Percentiles rank a stretch among this genome's conserved stretches.
These are phyloP conservation scores for Muscicapa striata DNA, from an alignment of 2,797 vertebrate species.

Conservation along the genomic window DNA sequence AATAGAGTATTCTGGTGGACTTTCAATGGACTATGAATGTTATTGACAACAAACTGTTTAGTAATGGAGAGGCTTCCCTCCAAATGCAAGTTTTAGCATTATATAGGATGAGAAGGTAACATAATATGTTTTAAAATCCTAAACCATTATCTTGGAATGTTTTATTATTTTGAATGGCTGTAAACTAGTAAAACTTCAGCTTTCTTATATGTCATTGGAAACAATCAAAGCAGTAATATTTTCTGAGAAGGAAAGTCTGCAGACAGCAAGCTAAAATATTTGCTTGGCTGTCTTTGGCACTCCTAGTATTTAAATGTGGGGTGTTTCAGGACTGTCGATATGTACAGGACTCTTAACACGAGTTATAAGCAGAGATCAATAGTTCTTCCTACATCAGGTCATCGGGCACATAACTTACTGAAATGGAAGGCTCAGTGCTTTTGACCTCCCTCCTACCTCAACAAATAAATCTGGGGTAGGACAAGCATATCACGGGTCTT, in stretches of 20 bases:
- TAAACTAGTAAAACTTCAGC: not conserved
- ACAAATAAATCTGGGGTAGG: constrained; percentile 17
- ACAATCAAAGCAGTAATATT: not conserved
- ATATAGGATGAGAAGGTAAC: not conserved
- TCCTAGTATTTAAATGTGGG: not conserved
- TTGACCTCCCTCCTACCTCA: constrained; percentile 26
- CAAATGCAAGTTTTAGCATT: not conserved
- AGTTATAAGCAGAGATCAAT: constrained; percentile 47
- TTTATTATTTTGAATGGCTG: not conserved
- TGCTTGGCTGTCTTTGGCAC: not conserved
- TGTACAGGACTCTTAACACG: not conserved
- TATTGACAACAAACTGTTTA: not conserved
- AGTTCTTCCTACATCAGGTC: constrained; percentile 30
- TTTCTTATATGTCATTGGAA: not conserved
- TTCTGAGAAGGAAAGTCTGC: not conserved
- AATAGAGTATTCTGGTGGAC: not conserved
- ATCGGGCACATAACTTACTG: constrained; percentile 27
- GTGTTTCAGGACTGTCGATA: not conserved
- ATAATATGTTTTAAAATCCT: not conserved
- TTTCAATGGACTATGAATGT: not conserved
- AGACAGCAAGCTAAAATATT: not conserved
- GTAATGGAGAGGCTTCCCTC: not conserved
- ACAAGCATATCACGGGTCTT: not conserved
- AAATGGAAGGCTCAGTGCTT: constrained; percentile 29
- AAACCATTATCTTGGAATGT: not conserved